These are phyloP conservation scores for Chymomyza procnemis DNA, from an alignment of 2,888 invertebrate species.

Conservation along the genomic window DNA sequence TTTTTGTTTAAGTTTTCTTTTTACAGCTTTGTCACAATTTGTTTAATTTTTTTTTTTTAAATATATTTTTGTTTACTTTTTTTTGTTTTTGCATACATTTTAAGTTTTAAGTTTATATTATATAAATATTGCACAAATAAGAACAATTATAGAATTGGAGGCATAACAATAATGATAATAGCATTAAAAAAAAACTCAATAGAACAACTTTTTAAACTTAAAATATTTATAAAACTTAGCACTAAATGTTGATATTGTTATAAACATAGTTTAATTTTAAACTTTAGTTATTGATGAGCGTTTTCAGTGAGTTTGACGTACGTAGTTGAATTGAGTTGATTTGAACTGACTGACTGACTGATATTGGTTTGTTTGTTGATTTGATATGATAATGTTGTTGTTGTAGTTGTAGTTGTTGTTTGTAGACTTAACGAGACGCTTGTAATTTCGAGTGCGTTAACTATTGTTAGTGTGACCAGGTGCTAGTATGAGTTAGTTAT, in stretches of 20 bases:
- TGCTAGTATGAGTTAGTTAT: slow-evolving; percentile 2
- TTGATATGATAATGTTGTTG: slow-evolving; percentile 65
- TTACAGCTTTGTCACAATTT: slow-evolving; percentile 50
- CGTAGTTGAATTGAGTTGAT: slow-evolving; percentile 24
- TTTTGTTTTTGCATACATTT: slow-evolving; percentile 31
- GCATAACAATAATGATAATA: slow-evolving; percentile 60
- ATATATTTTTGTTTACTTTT: slow-evolving; percentile 30
- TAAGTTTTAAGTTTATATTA: slow-evolving; percentile 39
- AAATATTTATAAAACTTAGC: slow-evolving; percentile 55
- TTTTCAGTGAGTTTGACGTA: slow-evolving; percentile 64
- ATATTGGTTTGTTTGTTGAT: slow-evolving; percentile 56
- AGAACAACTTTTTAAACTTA: slow-evolving; percentile 62
- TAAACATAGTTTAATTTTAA: slow-evolving; percentile 2
- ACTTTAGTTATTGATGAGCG: slow-evolving; percentile 52
- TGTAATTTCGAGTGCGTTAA: slow-evolving; percentile 8
- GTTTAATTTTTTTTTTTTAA: slow-evolving; percentile 35
- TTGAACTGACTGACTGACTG: slow-evolving; percentile 38
- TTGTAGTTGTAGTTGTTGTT: slow-evolving; percentile 32
- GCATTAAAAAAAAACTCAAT: slow-evolving; percentile 40
- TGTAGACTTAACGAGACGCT: slow-evolving; percentile 7
- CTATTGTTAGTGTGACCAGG: slow-evolving; percentile 42
- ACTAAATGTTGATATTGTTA: slow-evolving; percentile 28
- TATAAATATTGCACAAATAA: slow-evolving; percentile 71
- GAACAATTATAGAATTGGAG: slow-evolving; percentile 60
- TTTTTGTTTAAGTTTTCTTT: slow-evolving; percentile 30